Conservation (phyloP, 1,140 invertebrate genomes). For the Drosophila ambigua region DNA sequence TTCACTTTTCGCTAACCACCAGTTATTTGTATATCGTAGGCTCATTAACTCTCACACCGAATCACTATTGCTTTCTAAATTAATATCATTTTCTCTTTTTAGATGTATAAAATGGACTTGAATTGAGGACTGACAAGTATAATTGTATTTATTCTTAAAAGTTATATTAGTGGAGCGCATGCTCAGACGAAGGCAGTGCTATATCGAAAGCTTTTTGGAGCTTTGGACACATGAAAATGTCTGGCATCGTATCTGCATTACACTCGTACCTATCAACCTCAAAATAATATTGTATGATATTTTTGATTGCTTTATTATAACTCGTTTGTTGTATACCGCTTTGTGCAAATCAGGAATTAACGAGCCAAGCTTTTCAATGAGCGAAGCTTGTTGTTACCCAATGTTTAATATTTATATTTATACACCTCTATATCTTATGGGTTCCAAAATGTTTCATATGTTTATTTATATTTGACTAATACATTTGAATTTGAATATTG, state of each 20-base stretch:
- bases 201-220: constrained; percentile 36
- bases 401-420: no score
- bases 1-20: not conserved
- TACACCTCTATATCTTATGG: no score
- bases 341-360: no score
- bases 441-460: no score
- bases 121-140: constrained; percentile 63
- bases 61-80: constrained; percentile 18
- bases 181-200: constrained; percentile 37
- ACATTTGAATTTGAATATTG: not conserved
- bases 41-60: not conserved
- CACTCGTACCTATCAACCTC: no score
- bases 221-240: constrained; percentile 15
- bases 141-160: constrained; percentile 77
- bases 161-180: constrained; percentile 59
- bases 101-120: constrained; percentile 61
- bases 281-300: no score
- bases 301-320: no score
- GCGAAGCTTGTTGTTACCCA: no score
- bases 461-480: not conserved
- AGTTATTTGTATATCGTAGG: constrained; percentile 1
- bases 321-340: no score
- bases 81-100: constrained; percentile 43
- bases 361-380: no score
- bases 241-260: not conserved